These are phyloP conservation scores for Scotopteryx bipunctaria DNA, from an alignment of 2,888 invertebrate genomes.

Conservation along the genomic window DNA sequence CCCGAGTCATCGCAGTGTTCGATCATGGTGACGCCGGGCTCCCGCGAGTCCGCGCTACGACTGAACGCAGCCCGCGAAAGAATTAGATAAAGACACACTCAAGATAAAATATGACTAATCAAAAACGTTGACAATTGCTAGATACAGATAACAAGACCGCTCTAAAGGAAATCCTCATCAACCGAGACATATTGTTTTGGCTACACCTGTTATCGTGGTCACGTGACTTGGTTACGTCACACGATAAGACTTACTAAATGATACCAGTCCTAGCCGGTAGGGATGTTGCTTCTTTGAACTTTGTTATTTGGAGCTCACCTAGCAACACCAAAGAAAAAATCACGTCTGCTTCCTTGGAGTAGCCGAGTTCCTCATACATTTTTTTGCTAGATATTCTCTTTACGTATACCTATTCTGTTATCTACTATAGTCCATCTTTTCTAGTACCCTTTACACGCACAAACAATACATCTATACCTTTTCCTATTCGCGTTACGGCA, in stretches of 20 bases:
- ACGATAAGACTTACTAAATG: background rate
- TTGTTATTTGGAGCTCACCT: too few species aligned
- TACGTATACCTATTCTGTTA: too few species aligned
- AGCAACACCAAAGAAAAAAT: too few species aligned
- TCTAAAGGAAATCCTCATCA: conserved; percentile 38
- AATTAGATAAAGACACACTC: conserved; percentile 55
- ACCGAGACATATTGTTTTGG: conserved; percentile 29
- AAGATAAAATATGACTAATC: conserved; percentile 70
- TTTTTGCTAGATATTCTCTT: too few species aligned
- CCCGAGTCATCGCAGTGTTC: conserved; percentile 41
- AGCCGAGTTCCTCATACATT: too few species aligned
- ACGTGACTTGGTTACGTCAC: conserved; percentile 12
- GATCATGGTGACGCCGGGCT: conserved; percentile 42
- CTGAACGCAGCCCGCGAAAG: conserved; percentile 49
- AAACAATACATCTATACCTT: too few species aligned
- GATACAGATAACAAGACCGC: conserved; percentile 43
- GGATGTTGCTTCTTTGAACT: too few species aligned
- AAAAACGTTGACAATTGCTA: conserved; percentile 39
- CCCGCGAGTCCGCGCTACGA: conserved; percentile 30
- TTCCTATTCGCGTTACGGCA: too few species aligned
- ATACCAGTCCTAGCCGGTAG: too few species aligned
- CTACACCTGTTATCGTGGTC: conserved; percentile 25
- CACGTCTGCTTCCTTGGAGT: too few species aligned
- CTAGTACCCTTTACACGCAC: too few species aligned
- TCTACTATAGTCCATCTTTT: too few species aligned